Evolutionary conservation across 2,888 invertebrate genomes (phyloP).

Genomic region (Lamproptera curius): DNA sequence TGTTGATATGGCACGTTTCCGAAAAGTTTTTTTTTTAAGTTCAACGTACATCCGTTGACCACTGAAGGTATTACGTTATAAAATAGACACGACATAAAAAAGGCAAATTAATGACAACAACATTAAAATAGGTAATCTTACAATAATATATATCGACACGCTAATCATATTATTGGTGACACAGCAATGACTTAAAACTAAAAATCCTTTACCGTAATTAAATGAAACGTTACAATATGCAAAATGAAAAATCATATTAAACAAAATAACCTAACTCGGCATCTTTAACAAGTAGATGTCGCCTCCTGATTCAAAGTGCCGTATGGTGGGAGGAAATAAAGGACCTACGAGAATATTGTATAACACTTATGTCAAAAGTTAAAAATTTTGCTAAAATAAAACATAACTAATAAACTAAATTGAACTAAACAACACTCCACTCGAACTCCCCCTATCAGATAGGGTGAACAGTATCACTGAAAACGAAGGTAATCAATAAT

Average conservation of each 20-base stretch:
- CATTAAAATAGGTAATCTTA: conserved; percentile 47
- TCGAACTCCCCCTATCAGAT: conserved; percentile 65
- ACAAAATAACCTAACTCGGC: conserved; percentile 63
- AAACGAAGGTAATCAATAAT: conserved; percentile 66
- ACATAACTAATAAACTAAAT: conserved; percentile 79
- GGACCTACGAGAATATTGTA: conserved; percentile 70
- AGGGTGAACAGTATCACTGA: conserved; percentile 70
- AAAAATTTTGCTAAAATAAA: conserved; percentile 78
- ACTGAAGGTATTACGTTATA: conserved; percentile 41
- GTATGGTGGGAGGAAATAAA: conserved; percentile 75
- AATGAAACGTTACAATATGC: conserved; percentile 51
- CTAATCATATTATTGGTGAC: conserved; percentile 75
- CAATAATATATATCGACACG: conserved; percentile 57
- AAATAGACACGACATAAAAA: conserved; percentile 32
- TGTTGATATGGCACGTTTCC: conserved; percentile 40
- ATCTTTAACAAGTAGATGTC: conserved; percentile 36
- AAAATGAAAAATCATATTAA: conserved; percentile 53
- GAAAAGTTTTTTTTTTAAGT: conserved; percentile 29
- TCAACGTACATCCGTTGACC: conserved; percentile 43
- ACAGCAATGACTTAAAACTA: conserved; percentile 71
- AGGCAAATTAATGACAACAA: conserved; percentile 41
- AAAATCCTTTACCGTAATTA: conserved; percentile 59
- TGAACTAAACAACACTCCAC: conserved; percentile 77
- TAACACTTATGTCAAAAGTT: conserved; percentile 72
- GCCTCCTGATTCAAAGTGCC: conserved; percentile 49